Evolutionary conservation across 2,113 vertebrate genomes (phyloP).

Genomic region (Notarius lentiginosus): DNA sequence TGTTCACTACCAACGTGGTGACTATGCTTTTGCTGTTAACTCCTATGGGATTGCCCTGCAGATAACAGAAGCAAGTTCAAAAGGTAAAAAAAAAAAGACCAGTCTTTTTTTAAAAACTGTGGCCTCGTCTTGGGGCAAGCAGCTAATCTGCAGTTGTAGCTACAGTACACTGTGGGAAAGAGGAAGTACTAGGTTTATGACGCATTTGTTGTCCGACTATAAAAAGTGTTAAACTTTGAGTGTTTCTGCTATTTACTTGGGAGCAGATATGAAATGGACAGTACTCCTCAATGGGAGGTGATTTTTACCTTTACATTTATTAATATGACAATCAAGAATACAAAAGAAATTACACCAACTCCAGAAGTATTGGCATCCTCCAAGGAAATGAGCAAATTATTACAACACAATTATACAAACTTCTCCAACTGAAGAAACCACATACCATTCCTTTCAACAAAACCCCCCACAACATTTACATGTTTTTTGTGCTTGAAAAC

Average conservation of each 20-base stretch:
- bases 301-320: neutral
- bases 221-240: neutral
- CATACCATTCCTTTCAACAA: neutral
- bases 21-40: conserved; percentile 89
- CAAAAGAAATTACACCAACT: neutral
- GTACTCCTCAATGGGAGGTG: neutral
- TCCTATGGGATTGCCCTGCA: conserved; percentile 91
- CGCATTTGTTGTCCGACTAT: neutral
- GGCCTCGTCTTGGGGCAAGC: neutral
- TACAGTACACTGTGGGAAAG: neutral
- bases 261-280: too few species aligned
- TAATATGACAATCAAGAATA: neutral
- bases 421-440: neutral
- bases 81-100: conserved; percentile 74
- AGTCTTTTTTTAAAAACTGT: neutral
- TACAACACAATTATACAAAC: neutral
- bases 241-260: neutral
- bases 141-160: neutral
- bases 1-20: conserved; percentile 84
- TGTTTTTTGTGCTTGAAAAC: neutral
- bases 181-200: neutral
- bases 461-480: neutral
- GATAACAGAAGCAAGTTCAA: conserved; percentile 84
- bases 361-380: neutral
- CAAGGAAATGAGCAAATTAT: neutral